A percentile compares a stretch with the other conserved stretches of the same genome.
These are phyloP conservation scores for Gymnorhina tibicen DNA, from an alignment of 2,113 vertebrate species.

Conservation along the genomic window DNA sequence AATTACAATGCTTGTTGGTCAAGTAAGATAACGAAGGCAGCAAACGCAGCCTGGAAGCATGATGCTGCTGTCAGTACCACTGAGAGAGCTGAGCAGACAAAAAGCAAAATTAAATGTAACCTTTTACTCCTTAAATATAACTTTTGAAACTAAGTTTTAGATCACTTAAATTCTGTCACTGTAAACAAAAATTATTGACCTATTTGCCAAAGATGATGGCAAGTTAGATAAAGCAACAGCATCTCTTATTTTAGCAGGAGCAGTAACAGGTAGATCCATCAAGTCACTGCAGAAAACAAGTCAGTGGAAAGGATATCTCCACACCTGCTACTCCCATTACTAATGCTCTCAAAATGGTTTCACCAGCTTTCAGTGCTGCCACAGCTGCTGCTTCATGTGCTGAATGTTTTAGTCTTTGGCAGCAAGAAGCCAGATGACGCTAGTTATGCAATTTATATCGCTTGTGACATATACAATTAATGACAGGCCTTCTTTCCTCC, in stretches of 20 bases:
- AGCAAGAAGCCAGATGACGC: not conserved
- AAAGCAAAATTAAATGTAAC: not conserved
- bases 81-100: not conserved
- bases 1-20: not conserved
- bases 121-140: not conserved
- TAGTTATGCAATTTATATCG: not conserved
- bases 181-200: not conserved
- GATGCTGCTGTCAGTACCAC: not conserved
- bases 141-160: not conserved
- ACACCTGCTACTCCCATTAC: slow-evolving; percentile 1
- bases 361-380: not conserved
- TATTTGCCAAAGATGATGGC: not conserved
- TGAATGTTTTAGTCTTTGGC: not conserved
- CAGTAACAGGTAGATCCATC: slow-evolving; percentile 10
- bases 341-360: not conserved
- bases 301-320: not conserved
- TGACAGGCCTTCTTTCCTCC: not conserved
- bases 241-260: not conserved
- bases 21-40: not conserved
- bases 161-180: not conserved
- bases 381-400: slow-evolving; percentile 3
- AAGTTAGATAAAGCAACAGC: not conserved
- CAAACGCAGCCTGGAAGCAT: not conserved
- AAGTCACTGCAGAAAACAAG: not conserved
- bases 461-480: not conserved